Base-by-base conservation (phyloP, 2,888 invertebrate species). In the Epinotia bilunana region DNA sequence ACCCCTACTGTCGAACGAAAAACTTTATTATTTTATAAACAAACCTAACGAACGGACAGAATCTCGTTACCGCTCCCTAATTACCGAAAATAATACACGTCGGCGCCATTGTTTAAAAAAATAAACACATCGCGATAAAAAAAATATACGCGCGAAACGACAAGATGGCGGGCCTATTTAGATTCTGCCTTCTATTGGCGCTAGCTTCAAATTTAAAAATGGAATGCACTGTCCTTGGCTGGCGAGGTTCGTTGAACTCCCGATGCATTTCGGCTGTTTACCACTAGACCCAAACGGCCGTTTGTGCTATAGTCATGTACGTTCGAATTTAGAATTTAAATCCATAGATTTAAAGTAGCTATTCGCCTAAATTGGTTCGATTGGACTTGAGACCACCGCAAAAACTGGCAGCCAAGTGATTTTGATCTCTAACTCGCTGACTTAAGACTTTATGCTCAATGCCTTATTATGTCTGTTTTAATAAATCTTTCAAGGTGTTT, bases 211-310 rank as follows among this genome's bases (percentile, higher is more conserved):
- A 90, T 90, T 92, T 91, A 92, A 93, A 93, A 93, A 93, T 91
- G 91, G 92, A 93, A 93, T 94, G 93, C 93, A 90, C 91, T 94
- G 94, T 94, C 94, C 94, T 94, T 94, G 93, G 93, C 85, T 88
- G 83, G 84, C 85, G 77, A 84, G 87, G 93, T 91, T 92, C 93
- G 90, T 92, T 87, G 91, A 93, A 93, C 94, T 93, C 91, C 90
- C 92, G 90, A 92, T 94, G 94, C 94, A 94, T 94, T 94, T 94
- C 86, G 94, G 94, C 87, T 90, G 90, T 93, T 92, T 89, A 84
- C 78, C 76, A 79, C 82, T 82, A 82, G 83, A 82, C 81, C 79
- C 80, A 80, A 89, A 92, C 87, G 82, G 87, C 79, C 87, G 80
- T 87, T 89, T 89, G 81, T 81, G 81, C 77, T 81, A 63, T 53